Evolutionary conservation across 2,797 vertebrate genomes (phyloP).

Genomic region (Pseudochirops corinnae): DNA sequence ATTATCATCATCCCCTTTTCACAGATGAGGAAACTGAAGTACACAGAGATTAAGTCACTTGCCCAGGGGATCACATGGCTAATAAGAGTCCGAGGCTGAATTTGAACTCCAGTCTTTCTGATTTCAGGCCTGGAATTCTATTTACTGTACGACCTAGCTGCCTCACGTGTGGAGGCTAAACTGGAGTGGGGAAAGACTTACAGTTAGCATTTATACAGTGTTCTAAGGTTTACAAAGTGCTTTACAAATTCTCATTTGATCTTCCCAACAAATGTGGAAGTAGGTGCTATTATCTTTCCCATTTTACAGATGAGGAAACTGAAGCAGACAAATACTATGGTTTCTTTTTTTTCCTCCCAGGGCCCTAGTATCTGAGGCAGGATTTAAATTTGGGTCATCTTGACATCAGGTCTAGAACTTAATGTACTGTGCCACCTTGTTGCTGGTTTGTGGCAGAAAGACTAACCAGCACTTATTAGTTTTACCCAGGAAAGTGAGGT

Average conservation of each 20-base stretch:
- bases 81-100: not conserved
- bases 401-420: not conserved
- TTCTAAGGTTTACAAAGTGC: not conserved
- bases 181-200: not conserved
- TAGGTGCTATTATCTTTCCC: not conserved
- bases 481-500: not conserved
- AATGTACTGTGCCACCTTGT: not conserved
- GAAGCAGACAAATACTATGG: not conserved
- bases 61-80: not conserved
- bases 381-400: not conserved
- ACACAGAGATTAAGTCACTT: not conserved
- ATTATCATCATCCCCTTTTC: no score
- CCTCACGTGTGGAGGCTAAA: not conserved
- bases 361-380: no score
- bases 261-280: not conserved
- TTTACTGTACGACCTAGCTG: not conserved
- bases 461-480: not conserved
- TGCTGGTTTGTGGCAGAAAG: not conserved
- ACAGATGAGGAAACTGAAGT: no score
- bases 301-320: not conserved
- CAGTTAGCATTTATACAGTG: not conserved
- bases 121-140: not conserved
- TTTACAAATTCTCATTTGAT: not conserved
- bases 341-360: not conserved
- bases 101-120: not conserved